A percentile compares a stretch with the other conserved stretches of the same genome.
Conservation (phyloP, 2,797 vertebrate genomes). For the Helicolenus hilgendorfi region DNA sequence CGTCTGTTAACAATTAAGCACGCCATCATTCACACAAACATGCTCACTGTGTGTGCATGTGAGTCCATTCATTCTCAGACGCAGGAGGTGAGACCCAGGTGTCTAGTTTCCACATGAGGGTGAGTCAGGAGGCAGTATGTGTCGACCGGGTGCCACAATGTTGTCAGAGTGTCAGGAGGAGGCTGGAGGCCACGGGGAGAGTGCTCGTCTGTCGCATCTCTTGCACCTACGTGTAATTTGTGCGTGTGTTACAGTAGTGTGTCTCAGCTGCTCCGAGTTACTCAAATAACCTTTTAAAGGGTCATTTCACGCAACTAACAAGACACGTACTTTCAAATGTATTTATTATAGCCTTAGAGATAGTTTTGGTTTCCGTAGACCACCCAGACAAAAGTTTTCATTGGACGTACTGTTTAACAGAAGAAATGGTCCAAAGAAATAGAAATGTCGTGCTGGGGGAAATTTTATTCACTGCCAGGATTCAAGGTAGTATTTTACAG, state of each 20-base stretch:
- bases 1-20: not conserved
- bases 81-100: conserved; percentile 58
- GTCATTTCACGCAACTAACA: not conserved
- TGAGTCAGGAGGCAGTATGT: conserved; percentile 80
- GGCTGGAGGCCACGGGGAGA: conserved; percentile 40
- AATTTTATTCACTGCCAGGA: not conserved
- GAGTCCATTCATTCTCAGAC: conserved; percentile 45
- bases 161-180: conserved; percentile 53
- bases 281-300: not conserved
- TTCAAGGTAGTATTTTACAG: not conserved
- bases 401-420: not conserved
- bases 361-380: not conserved
- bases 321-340: not conserved
- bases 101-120: conserved; percentile 64
- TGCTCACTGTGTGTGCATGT: conserved; percentile 24
- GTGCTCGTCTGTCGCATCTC: conserved; percentile 43
- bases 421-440: not conserved
- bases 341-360: not conserved
- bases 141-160: conserved; percentile 76
- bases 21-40: conserved; percentile 22
- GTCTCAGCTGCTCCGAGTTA: conserved; percentile 7
- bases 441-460: not conserved
- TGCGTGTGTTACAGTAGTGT: conserved; percentile 37
- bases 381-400: not conserved
- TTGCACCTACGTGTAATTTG: conserved; percentile 57